These are phyloP conservation scores for Archips crataeganus DNA, from an alignment of 2,888 invertebrate genomes.

Conservation along the genomic window DNA sequence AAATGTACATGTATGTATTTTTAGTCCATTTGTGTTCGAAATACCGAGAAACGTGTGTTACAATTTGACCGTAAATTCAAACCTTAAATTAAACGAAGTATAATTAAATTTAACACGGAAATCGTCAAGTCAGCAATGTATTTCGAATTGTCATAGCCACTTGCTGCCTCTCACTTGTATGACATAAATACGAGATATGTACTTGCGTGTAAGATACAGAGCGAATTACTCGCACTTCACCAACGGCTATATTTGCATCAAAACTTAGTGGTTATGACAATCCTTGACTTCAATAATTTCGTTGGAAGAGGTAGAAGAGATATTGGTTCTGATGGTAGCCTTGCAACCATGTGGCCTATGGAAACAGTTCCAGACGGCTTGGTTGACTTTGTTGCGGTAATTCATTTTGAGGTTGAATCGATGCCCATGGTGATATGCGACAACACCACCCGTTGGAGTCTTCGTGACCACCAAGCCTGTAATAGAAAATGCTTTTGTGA, in stretches of 20 bases:
- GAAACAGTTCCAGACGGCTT: not conserved
- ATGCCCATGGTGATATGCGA: not conserved
- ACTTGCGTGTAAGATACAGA: not conserved
- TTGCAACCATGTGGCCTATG: slow-evolving; percentile 3
- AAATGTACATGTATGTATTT: too few relatives aligned
- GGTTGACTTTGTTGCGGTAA: not conserved
- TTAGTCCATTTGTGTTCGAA: too few relatives aligned
- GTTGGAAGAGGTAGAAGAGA: not conserved
- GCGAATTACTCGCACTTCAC: not conserved
- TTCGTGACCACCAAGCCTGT: not conserved
- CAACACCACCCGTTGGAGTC: not conserved
- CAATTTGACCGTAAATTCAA: too few relatives aligned
- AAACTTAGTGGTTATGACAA: slow-evolving; percentile 6
- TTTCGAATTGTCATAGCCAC: too few relatives aligned
- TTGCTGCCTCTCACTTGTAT: too few relatives aligned
- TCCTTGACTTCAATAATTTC: not conserved
- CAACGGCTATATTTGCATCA: not conserved
- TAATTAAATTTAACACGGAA: too few relatives aligned
- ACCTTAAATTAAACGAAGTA: too few relatives aligned
- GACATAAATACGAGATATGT: too few relatives aligned
- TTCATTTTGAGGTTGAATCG: slow-evolving; percentile 12
- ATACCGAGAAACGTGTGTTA: too few relatives aligned
- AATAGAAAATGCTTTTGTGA: not conserved
- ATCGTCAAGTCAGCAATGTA: too few relatives aligned
- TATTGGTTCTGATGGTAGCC: not conserved